These are phyloP conservation scores for Tuta absoluta DNA, from an alignment of 2,888 invertebrate species.

Conservation along the genomic window DNA sequence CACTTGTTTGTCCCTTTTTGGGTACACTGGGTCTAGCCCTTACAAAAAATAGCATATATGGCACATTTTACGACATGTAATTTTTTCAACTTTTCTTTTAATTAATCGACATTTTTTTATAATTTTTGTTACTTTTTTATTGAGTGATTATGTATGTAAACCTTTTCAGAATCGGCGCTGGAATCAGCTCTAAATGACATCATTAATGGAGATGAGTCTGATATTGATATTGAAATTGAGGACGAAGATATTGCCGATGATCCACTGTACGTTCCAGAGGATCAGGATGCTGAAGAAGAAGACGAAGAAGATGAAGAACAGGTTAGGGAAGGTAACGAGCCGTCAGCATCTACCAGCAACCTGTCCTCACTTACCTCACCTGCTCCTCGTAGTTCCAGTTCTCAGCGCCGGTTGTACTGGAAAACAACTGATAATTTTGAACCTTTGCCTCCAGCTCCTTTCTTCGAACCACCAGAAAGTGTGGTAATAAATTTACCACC, in stretches of 20 bases:
- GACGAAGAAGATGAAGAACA: neutral
- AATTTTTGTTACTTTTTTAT: no score
- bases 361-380: neutral
- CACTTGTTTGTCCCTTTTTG: no score
- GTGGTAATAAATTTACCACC: slow-evolving; percentile 15
- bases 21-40: no score
- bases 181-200: neutral
- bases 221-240: slow-evolving; percentile 9
- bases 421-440: slow-evolving; percentile 16
- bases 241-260: slow-evolving; percentile 10
- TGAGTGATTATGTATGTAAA: no score
- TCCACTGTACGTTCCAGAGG: neutral
- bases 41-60: no score
- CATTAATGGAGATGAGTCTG: neutral
- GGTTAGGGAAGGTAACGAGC: neutral
- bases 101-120: no score
- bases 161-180: neutral
- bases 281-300: neutral
- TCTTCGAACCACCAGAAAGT: slow-evolving; percentile 1
- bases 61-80: no score
- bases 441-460: slow-evolving; percentile 11
- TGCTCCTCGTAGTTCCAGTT: neutral
- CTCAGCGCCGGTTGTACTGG: slow-evolving; percentile 8
- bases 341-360: neutral
- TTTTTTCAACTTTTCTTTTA: no score